phyloP scores from a whole-genome alignment of 1,140 invertebrate species.

The Plectrocnemia conspersa region DNA sequence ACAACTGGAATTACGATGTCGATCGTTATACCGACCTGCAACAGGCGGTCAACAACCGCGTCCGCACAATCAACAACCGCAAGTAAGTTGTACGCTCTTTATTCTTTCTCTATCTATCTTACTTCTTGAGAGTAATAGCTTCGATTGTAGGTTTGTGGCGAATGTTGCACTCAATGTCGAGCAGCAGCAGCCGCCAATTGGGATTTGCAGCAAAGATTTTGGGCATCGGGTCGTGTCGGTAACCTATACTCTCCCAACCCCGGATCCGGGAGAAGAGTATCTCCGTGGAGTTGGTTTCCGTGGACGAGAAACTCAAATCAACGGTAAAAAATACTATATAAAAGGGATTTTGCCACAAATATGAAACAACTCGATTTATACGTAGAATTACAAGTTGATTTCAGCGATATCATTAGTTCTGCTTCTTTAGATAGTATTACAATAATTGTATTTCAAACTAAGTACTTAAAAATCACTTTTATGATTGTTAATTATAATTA shows the following conservation, averaged over 20 bases:
- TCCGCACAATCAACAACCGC: slow-evolving; percentile 43
- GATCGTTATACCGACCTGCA: slow-evolving; percentile 66
- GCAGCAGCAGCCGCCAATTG: slow-evolving; percentile 50
- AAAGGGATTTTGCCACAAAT: too few relatives aligned
- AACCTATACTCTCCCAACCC: slow-evolving; percentile 81
- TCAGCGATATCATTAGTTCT: too few relatives aligned
- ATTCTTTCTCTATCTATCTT: neutral
- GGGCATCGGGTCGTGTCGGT: slow-evolving; percentile 56
- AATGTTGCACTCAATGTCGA: slow-evolving; percentile 69
- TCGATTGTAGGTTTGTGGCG: slow-evolving; percentile 49
- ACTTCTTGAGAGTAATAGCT: neutral
- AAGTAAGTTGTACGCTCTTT: slow-evolving; percentile 35
- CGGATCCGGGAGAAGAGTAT: slow-evolving; percentile 49
- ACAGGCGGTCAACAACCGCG: slow-evolving; percentile 44
- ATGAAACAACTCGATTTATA: too few relatives aligned
- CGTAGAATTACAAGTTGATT: too few relatives aligned
- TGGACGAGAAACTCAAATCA: slow-evolving; percentile 50
- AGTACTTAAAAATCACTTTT: too few relatives aligned
- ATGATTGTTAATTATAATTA: too few relatives aligned
- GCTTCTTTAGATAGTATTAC: too few relatives aligned
- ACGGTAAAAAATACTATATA: slow-evolving; percentile 39
- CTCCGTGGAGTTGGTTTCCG: slow-evolving; percentile 48
- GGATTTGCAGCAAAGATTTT: slow-evolving; percentile 49
- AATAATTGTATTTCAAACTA: too few relatives aligned
- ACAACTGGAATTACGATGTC: slow-evolving; percentile 75